Base-by-base conservation (phyloP, 2,888 invertebrate species). In the Conchocele bisecta region DNA sequence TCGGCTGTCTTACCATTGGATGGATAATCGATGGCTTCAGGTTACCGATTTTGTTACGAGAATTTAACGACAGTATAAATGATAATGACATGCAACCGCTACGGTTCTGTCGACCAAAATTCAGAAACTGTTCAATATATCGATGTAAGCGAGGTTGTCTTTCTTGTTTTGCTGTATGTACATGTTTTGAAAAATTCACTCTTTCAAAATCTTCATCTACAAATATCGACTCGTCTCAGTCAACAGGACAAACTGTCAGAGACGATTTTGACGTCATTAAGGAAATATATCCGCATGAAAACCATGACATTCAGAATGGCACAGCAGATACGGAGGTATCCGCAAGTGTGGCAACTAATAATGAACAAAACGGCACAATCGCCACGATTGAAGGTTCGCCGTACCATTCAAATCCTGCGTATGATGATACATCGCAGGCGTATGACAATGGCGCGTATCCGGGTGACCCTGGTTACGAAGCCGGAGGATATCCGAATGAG, bases 21-120 rank as follows among this genome's bases (percentile, higher is more conserved):
- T 80, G 76, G 74, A 37, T 80, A n/a, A 69, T 80, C 26, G 80
- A 80, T 28, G 72, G 72, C 0, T 59, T 72, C 11, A 41, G 80
- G 15, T 39, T 80, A 7, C 66, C 61, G 2, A 57, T 33, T 6
- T 35, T 80, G 39, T 31, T 80, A 13, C 64, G 60, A 29, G 75
- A 80, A 13, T 74, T 44, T 44, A 80, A 80, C 28, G 59, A 59
- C 24, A 58, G 42, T 22, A 59, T 73, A 7, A 20, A 44, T 5
- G 72, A 76, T 39, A 61, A 63, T 1, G 76, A 76, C 37, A 59
- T 76, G 56, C 59, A 65, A 20, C 24, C 53, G n/a, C 70, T 76
- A 44, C 57, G 72, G 44, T 66, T 73, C 33, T 76, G 76, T 35
- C 60, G 60, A 50, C 76, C 72, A 5, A 68, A 48, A 35, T 74